Percentiles rank a stretch among this genome's conserved stretches.
Evolutionary conservation across 2,888 invertebrate genomes (phyloP).

Genomic region (Drosophila diplacantha): DNA sequence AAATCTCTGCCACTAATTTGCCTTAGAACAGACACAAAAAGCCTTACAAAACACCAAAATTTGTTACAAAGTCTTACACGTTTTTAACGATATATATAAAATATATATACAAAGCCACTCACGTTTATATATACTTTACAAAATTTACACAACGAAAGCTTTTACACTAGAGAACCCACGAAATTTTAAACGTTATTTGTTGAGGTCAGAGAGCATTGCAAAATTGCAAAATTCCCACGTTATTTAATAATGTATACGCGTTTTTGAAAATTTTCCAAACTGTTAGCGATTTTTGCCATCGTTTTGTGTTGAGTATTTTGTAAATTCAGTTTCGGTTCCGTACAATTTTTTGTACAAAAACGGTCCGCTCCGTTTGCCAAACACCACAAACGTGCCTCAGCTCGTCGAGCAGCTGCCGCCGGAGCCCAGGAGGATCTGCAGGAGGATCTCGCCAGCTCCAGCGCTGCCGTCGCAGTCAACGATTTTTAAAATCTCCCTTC

Average conservation of each 20-base stretch:
- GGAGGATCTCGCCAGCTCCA: conserved; percentile 21
- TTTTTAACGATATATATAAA: conserved; percentile 33
- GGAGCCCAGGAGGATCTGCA: conserved; percentile 21
- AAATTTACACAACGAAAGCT: conserved; percentile 45
- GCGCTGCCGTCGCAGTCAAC: conserved; percentile 65
- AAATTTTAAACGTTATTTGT: conserved; percentile 45
- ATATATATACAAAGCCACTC: conserved; percentile 34
- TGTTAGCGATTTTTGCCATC: conserved; percentile 39
- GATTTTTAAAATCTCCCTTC: conserved; percentile 68
- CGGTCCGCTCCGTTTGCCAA: conserved; percentile 54
- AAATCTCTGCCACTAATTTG: conserved; percentile 61
- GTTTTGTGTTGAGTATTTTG: conserved; percentile 38
- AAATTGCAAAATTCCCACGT: conserved; percentile 18
- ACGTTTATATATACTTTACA: conserved; percentile 42
- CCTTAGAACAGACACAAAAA: conserved; percentile 46
- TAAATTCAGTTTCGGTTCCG: conserved; percentile 56
- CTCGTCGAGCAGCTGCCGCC: conserved; percentile 59
- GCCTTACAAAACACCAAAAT: conserved; percentile 17
- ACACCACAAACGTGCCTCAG: conserved; percentile 74
- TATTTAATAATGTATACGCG: conserved; percentile 39
- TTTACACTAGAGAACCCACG: conserved; percentile 43
- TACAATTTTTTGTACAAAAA: conserved; percentile 68
- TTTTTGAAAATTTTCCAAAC: conserved; percentile 40
- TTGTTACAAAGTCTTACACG: conserved; percentile 48
- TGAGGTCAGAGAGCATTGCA: conserved; percentile 16